Conservation (phyloP, 2,113 vertebrate species). For the Rhinichthys klamathensis region DNA sequence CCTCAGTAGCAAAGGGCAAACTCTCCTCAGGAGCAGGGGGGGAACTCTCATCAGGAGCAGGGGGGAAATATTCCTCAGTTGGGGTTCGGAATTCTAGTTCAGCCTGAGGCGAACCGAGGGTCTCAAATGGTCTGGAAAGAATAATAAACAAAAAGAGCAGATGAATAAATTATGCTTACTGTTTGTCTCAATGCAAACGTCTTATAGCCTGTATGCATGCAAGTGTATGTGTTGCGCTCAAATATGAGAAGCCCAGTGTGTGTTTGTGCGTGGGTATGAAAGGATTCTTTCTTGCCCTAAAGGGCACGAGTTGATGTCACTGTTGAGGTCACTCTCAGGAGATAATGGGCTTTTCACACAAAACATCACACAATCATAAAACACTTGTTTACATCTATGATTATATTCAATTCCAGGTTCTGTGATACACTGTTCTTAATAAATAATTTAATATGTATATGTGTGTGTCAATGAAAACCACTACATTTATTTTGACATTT, state of each 20-base stretch:
- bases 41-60: slow-evolving; percentile 39
- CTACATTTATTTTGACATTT: not conserved
- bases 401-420: not conserved
- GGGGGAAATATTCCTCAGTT: slow-evolving; percentile 64
- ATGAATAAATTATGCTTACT: slow-evolving; percentile 26
- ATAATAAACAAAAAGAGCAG: slow-evolving; percentile 30
- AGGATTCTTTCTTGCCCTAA: slow-evolving; percentile 71
- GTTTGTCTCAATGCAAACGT: slow-evolving; percentile 37
- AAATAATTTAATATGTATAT: not conserved
- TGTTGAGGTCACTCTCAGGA: slow-evolving; percentile 77
- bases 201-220: slow-evolving; percentile 32
- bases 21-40: slow-evolving; percentile 47
- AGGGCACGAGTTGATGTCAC: slow-evolving; percentile 74
- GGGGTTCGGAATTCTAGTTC: slow-evolving; percentile 68
- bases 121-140: slow-evolving; percentile 70
- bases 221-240: slow-evolving; percentile 39
- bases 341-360: slow-evolving; percentile 68
- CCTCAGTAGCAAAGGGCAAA: not conserved
- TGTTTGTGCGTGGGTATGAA: slow-evolving; percentile 55
- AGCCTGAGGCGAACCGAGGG: slow-evolving; percentile 69
- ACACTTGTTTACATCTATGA: not conserved
- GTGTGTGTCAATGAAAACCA: not conserved
- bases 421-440: not conserved
- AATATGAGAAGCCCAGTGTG: slow-evolving; percentile 40
- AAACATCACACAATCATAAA: slow-evolving; percentile 60